Percentiles rank a stretch among this genome's conserved stretches.
phyloP scores from a whole-genome alignment of 2,113 vertebrate species.

The Centropus bengalensis region DNA sequence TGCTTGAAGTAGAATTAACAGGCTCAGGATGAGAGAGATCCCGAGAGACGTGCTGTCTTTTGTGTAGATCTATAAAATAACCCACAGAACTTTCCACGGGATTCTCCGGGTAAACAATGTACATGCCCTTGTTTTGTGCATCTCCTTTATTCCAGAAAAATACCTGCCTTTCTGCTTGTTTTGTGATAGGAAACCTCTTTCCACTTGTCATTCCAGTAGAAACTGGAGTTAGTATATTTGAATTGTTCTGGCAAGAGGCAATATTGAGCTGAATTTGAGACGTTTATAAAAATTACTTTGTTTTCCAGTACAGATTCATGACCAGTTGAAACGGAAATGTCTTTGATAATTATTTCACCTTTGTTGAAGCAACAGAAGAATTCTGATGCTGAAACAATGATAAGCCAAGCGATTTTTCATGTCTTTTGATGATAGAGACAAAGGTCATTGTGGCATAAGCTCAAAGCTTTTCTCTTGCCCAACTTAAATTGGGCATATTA shows the following conservation, averaged over 20 bases:
- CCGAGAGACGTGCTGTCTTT: not conserved
- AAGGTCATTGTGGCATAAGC: not conserved
- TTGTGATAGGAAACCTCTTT: not conserved
- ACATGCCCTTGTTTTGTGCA: not conserved
- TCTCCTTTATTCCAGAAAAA: not conserved
- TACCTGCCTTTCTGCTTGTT: not conserved
- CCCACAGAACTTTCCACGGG: not conserved
- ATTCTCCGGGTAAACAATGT: not conserved
- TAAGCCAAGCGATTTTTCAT: not conserved
- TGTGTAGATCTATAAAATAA: not conserved
- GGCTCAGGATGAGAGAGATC: not conserved
- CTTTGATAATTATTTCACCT: not conserved
- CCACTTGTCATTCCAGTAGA: not conserved
- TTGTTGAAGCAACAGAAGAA: not conserved
- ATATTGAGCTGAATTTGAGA: not conserved
- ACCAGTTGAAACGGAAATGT: not conserved
- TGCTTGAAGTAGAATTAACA: slow-evolving; percentile 14
- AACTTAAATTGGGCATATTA: not conserved
- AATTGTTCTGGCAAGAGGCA: not conserved
- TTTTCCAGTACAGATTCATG: not conserved
- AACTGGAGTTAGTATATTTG: not conserved
- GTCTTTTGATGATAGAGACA: not conserved
- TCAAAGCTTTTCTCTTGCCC: not conserved
- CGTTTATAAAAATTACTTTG: not conserved
- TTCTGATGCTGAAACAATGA: not conserved